A percentile compares a stretch with the other conserved stretches of the same genome.
phyloP scores from a whole-genome alignment of 1,140 invertebrate genomes.

The Fopius arisanus region DNA sequence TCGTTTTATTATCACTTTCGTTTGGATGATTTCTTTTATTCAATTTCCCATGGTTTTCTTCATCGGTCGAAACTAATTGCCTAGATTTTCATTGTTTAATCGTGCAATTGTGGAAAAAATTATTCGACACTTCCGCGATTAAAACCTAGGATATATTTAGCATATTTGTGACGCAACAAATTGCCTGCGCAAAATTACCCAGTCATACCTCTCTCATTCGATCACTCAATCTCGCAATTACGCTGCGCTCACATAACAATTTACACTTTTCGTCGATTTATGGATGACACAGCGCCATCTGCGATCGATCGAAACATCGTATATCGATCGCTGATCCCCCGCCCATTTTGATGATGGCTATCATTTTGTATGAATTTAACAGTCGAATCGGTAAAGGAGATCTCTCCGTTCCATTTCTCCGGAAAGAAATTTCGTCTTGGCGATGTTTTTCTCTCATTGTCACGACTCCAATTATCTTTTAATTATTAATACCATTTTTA shows the following conservation, averaged over 20 bases:
- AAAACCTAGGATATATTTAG: background rate
- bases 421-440: background rate
- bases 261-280: background rate
- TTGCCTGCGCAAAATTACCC: background rate
- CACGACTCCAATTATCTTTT: background rate
- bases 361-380: background rate
- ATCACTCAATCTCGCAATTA: background rate
- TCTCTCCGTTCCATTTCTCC: background rate
- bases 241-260: background rate
- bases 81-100: background rate
- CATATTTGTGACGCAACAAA: background rate
- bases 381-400: background rate
- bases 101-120: background rate
- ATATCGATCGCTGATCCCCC: conserved; percentile 14
- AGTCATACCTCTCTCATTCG: background rate
- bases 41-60: background rate
- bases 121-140: background rate
- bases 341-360: background rate
- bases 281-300: background rate
- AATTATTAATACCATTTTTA: background rate
- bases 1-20: conserved; percentile 5
- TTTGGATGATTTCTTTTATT: background rate
- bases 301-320: background rate
- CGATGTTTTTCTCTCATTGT: background rate
- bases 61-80: background rate